Conservation (phyloP, 2,797 vertebrate genomes). For the Sphaeramia orbicularis region DNA sequence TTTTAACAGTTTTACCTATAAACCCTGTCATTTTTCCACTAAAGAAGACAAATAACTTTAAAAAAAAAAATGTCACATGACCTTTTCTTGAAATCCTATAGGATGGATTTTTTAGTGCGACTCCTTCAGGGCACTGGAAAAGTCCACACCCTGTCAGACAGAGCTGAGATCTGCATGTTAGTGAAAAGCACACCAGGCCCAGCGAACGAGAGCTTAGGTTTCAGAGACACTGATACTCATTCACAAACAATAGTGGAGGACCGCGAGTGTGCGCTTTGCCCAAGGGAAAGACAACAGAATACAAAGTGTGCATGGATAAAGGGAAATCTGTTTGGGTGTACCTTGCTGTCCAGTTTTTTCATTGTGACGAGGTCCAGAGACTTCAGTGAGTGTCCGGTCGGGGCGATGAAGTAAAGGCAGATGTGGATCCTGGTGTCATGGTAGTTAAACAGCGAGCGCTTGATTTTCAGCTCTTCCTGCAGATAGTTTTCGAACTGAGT, state of each 20-base stretch:
- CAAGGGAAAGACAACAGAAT: constrained; percentile 7
- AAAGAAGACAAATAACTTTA: constrained; percentile 11
- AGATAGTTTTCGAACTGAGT: constrained; percentile 99
- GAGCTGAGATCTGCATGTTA: constrained; percentile 27
- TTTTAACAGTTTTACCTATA: background rate
- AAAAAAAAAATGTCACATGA: constrained; percentile 14
- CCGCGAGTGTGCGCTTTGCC: constrained; percentile 11
- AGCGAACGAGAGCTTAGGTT: constrained; percentile 41
- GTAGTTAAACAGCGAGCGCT: constrained; percentile 96
- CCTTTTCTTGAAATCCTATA: constrained; percentile 32
- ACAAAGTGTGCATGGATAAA: background rate
- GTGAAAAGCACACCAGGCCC: constrained; percentile 44
- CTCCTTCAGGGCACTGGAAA: constrained; percentile 15
- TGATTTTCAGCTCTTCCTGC: constrained; percentile 98
- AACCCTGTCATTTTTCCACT: constrained; percentile 9
- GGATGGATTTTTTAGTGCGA: constrained; percentile 5
- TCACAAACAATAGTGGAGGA: constrained; percentile 44
- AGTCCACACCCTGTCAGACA: constrained; percentile 33
- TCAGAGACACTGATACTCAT: constrained; percentile 40
- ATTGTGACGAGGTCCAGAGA: constrained; percentile 98
- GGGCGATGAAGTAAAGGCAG: constrained; percentile 98
- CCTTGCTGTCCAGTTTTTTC: constrained; percentile 99
- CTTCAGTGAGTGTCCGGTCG: constrained; percentile 97
- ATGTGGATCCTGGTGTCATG: constrained; percentile 98
- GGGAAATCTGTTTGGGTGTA: constrained; percentile 58